Evolutionary conservation across 2,888 invertebrate genomes (phyloP), one percentile per base, ranked within the genome.

Genomic region (Troilus luridus): DNA sequence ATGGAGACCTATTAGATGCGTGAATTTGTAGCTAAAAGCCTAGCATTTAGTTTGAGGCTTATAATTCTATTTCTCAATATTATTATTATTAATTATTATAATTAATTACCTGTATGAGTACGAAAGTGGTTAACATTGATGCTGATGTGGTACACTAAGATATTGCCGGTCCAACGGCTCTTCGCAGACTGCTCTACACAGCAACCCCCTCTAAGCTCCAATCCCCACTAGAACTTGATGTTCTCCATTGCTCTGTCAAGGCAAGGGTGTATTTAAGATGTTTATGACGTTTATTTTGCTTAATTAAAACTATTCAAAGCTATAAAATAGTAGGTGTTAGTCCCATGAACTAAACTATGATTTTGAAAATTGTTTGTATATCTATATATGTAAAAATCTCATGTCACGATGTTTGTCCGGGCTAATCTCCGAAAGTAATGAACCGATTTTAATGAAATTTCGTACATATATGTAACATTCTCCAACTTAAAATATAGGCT

Each of bases 121-220:
- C 41, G 72, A 77, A 77, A 17, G 72, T 41, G 9, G 72, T 77
- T 77, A 77, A 77, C 72, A 77, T 77, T 77, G 72, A 77, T 77
- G 72, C 14, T 10, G 72, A 27, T 77, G 72, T 27, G 14, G 11
- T 10, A 77, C 72, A 77, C 72, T 77, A 41, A 17, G 72, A 27
- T 77, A 77, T 77, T 41, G 72, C 72, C 72, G 72, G 72, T 77
- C 72, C 72, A 77, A 41, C 41, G 72, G 41, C 72, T 77, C 14
- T 41, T 0, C 6, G 41, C 17, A 77, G 72, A 77, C 72, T 77
- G 72, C 17, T 77, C 0, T 77, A 27, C 7, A 6, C 27, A 2
- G 0, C 41, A 41, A 77, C 72, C 72, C 72, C 24, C 72, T 9
- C 41, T 24, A 41, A 41, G 27, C 27, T 14, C 19, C 72, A 27